Evolutionary conservation across 2,113 vertebrate species (phyloP).

Genomic region (Tragelaphus strepsiceros): DNA sequence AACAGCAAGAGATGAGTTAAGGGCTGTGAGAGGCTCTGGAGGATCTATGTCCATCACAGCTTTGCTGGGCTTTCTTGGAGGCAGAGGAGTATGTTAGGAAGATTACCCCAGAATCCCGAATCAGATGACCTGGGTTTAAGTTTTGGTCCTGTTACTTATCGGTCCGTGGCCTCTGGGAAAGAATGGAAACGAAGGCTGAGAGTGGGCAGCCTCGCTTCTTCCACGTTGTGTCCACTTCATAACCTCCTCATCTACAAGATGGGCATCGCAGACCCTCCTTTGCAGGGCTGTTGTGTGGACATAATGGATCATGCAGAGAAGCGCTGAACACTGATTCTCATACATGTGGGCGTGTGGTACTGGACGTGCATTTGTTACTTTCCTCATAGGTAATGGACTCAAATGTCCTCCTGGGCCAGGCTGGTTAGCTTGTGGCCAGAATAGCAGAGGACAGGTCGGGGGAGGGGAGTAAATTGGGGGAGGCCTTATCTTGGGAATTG

Average conservation of each 20-base stretch:
- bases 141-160: not conserved
- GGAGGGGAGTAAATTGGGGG: fast-evolving
- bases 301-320: fast-evolving
- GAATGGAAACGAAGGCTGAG: not conserved
- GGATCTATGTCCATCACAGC: not conserved
- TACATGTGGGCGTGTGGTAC: no score
- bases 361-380: not conserved
- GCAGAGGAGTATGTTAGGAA: not conserved
- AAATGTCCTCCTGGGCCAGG: not conserved
- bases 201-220: not conserved
- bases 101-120: not conserved
- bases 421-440: not conserved
- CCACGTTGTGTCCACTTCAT: not conserved
- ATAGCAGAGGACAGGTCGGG: not conserved
- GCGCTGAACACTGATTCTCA: not conserved
- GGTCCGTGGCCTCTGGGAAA: no score
- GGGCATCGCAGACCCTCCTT: not conserved
- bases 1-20: not conserved
- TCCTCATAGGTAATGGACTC: not conserved
- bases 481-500: not conserved
- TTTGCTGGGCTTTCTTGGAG: not conserved
- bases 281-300: not conserved
- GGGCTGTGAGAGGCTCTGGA: no score
- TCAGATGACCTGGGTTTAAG: not conserved
- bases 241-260: not conserved